phyloP scores from a whole-genome alignment of 2,797 vertebrate species.

The Xiphorhynchus erythropygius region DNA sequence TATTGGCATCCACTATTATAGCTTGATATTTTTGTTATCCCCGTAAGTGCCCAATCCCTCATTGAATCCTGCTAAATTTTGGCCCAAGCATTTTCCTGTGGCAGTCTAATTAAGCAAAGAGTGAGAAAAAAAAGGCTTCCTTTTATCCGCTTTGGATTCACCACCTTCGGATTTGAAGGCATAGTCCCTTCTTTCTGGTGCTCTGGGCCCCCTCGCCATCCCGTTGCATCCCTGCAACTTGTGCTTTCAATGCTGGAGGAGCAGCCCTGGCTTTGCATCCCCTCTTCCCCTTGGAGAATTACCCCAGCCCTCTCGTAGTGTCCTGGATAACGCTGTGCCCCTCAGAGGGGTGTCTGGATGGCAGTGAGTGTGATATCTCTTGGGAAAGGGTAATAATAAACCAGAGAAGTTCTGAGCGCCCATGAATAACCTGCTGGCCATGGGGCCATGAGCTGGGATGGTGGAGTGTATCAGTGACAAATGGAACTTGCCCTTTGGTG shows the following conservation, averaged over 20 bases:
- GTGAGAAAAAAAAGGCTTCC: not conserved
- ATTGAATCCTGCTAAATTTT: conserved; percentile 33
- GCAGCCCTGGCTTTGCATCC: not conserved
- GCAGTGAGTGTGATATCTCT: accelerated
- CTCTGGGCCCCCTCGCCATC: not conserved
- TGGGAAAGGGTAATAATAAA: not conserved
- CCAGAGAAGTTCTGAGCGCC: not conserved
- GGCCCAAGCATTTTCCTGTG: conserved; percentile 52
- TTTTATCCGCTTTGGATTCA: conserved; percentile 20
- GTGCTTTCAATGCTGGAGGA: accelerated
- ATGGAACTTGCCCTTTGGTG: not conserved
- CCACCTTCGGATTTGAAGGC: not conserved
- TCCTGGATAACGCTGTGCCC: not conserved
- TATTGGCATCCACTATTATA: conserved; percentile 23
- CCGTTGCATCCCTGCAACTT: not conserved
- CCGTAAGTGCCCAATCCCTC: not conserved
- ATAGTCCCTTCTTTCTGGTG: not conserved
- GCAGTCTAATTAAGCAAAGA: conserved; percentile 21
- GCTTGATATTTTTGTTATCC: conserved; percentile 48
- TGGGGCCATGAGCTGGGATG: accelerated
- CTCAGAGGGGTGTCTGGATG: accelerated
- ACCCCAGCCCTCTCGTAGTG: not conserved
- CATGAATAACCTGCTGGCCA: accelerated
- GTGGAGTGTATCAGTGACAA: not conserved
- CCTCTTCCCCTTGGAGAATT: not conserved